Conservation (phyloP, 2,113 vertebrate species). For the Microtus montanus region DNA sequence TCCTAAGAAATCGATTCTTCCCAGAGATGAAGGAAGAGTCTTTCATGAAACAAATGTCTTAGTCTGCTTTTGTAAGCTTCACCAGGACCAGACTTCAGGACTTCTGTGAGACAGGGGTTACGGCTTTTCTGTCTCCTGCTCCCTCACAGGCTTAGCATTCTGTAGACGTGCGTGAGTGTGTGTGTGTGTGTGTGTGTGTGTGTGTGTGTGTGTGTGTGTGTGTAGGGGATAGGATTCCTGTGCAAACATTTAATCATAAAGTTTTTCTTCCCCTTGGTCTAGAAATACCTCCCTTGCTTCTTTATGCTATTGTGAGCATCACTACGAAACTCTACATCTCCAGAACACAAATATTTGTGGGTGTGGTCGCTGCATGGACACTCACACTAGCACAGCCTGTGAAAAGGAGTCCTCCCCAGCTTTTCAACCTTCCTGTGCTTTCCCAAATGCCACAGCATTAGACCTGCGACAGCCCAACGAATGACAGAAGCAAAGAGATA, state of each 20-base stretch:
- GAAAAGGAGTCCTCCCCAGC: too few species aligned
- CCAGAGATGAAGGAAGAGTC: background rate
- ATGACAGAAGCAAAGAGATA: background rate
- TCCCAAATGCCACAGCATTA: background rate
- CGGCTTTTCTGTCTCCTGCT: too few species aligned
- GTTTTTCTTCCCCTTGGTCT: background rate
- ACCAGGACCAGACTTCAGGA: background rate
- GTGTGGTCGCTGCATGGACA: background rate
- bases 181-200: too few species aligned
- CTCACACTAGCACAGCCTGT: background rate
- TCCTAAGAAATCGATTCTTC: background rate
- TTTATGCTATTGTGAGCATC: background rate
- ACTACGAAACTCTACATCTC: background rate
- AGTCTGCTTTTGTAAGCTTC: background rate
- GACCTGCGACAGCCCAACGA: accelerated
- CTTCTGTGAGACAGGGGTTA: background rate
- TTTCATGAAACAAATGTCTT: background rate
- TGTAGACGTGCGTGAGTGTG: too few species aligned
- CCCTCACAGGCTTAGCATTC: background rate
- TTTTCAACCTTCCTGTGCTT: background rate
- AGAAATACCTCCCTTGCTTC: background rate
- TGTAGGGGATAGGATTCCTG: background rate
- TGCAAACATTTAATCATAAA: background rate
- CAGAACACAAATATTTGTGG: background rate
- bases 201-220: too few species aligned